Base-by-base conservation (phyloP, 92 coral and sea anemone species). In the Zoanthus solanderi region DNA sequence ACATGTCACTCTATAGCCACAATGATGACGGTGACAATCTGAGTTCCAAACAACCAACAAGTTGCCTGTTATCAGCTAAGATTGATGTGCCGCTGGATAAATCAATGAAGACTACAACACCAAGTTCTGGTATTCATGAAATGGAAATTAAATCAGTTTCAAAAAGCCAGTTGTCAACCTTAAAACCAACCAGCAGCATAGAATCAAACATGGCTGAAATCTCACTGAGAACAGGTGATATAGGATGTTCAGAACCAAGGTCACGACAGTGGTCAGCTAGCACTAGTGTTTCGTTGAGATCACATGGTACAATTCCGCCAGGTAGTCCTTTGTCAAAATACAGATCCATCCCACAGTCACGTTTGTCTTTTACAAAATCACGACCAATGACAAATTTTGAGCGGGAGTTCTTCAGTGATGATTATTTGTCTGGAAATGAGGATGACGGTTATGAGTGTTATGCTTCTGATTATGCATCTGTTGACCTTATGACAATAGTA, bases 371-470 rank as follows among this genome's bases (percentile, higher is more conserved):
- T 48, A 72, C 87, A 9, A 78, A 81, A 75, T 83, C 91, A 31
- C 58, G n/a, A 66, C 30, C 45, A 28, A 85, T 88, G 89, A 87
- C 93, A 18, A 88, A 88, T 65, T 91, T 90, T 80, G 96, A 93
- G 45, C 89, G 91, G 5, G 94, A 95, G 29, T 87, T 93, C 54
- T 95, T 91, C 78, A 87, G 93, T 67, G 98, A 95, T 17, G 96
- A 95, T 71, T 95, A 95, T 75, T 88, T 92, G 87, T 95, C 98
- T 3, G 94, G 93, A n/a, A 93, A 93, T 77, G 96, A 92, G 77
- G 92, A 88, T 17, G 94, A 87, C 14, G 96, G 89, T 50, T 92
- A 88, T 69, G 91, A 88, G 2, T 53, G 60, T 9, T 42, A 15
- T 7, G 92, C 56, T 44, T 89, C 94, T 56, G 92, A 92, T 65